Percentiles rank a stretch among this genome's conserved stretches.
These are phyloP conservation scores for Paguma larvata DNA, from an alignment of 2,797 vertebrate species.

Conservation along the genomic window DNA sequence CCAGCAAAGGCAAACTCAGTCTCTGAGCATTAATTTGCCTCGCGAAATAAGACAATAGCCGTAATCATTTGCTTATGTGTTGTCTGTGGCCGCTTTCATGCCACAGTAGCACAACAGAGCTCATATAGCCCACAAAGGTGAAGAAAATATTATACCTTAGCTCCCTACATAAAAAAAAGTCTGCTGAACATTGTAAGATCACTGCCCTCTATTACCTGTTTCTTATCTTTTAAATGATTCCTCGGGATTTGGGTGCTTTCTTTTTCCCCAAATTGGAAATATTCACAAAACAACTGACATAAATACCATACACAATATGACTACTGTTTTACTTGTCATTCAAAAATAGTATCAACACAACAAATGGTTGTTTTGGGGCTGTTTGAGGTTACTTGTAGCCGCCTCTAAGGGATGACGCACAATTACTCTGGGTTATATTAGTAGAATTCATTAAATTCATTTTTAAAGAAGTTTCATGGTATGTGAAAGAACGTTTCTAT, in stretches of 20 bases:
- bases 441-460: neutral
- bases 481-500: constrained; percentile 7
- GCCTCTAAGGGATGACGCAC: neutral
- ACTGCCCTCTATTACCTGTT: neutral
- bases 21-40: neutral
- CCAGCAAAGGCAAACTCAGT: neutral
- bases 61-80: neutral
- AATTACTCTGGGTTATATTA: neutral
- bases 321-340: neutral
- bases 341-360: neutral
- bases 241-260: neutral
- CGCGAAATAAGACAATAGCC: neutral
- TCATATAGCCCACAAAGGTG: neutral
- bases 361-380: neutral
- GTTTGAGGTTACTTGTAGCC: neutral
- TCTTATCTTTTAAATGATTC: constrained; percentile 10
- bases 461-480: neutral
- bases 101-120: neutral
- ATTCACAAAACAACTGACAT: neutral
- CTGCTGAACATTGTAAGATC: neutral
- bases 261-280: neutral
- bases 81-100: neutral
- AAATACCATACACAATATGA: neutral
- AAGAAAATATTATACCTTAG: constrained; percentile 39
- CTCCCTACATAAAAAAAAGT: neutral